Conservation (phyloP, 2,797 vertebrate genomes). For the Dromococcyx pavoninus region DNA sequence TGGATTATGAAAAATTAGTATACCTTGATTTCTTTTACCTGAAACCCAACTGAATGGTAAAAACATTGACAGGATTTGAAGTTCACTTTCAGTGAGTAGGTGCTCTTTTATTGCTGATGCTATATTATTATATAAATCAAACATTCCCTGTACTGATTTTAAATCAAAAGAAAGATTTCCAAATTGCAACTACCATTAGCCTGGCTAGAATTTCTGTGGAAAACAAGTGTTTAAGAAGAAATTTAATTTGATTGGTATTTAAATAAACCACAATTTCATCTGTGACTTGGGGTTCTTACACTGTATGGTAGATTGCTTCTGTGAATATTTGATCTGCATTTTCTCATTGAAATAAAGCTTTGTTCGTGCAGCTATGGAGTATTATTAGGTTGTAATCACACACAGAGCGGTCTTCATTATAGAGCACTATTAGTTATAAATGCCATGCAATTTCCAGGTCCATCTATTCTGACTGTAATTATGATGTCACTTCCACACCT, state of each 20-base stretch:
- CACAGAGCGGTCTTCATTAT: constrained; percentile 1
- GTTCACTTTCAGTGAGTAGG: background rate
- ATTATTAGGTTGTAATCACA: background rate
- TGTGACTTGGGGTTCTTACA: background rate
- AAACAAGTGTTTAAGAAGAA: background rate
- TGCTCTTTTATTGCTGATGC: background rate
- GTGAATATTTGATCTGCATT: constrained; percentile 1
- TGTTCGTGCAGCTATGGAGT: background rate
- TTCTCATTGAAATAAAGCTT: constrained; percentile 14
- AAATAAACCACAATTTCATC: background rate
- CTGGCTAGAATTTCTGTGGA: background rate
- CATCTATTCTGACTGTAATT: constrained; percentile 31
- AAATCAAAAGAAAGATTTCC: background rate
- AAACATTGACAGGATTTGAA: background rate
- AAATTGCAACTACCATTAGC: background rate
- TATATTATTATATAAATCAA: background rate
- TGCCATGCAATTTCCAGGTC: background rate
- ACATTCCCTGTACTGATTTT: background rate
- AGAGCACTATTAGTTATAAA: constrained; percentile 18
- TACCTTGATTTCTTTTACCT: background rate
- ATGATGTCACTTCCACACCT: constrained; percentile 16
- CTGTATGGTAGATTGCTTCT: background rate
- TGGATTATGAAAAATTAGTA: background rate
- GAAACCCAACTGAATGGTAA: background rate
- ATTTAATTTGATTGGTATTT: background rate